Percentiles rank a stretch among this genome's conserved stretches.
Evolutionary conservation across 2,888 invertebrate genomes (phyloP).

Genomic region (Heteromurus nitidus): DNA sequence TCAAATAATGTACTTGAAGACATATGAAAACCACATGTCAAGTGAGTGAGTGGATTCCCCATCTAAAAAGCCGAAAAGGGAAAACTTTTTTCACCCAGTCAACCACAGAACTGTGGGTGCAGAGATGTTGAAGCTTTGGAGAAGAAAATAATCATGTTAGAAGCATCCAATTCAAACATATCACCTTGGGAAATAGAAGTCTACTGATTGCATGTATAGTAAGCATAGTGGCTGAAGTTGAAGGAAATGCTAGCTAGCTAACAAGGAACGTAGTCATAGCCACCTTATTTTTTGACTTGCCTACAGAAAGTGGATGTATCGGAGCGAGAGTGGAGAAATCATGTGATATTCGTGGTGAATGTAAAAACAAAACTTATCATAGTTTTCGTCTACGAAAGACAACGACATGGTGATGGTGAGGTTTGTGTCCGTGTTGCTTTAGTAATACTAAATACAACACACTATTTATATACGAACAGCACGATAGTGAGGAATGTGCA

Average conservation of each 20-base stretch:
- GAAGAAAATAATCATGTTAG: conserved; percentile 40
- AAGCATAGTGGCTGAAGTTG: background rate
- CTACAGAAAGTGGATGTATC: background rate
- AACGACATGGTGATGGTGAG: too few species aligned
- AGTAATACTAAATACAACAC: too few species aligned
- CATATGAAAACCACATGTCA: too few species aligned
- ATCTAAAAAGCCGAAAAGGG: background rate
- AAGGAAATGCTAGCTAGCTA: background rate
- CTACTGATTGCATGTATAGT: conserved; percentile 19
- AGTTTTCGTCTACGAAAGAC: too few species aligned
- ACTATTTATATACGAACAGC: too few species aligned
- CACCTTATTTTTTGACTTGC: background rate
- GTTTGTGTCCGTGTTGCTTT: too few species aligned
- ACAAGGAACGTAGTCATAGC: background rate
- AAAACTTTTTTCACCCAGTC: conserved; percentile 2
- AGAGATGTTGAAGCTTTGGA: background rate
- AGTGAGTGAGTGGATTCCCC: background rate
- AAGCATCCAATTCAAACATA: conserved; percentile 24
- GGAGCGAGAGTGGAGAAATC: background rate
- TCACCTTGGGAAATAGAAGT: conserved; percentile 41
- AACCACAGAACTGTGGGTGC: background rate
- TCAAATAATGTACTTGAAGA: background rate
- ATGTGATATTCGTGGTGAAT: background rate
- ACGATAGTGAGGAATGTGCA: background rate
- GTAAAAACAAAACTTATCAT: background rate